Base-by-base conservation (phyloP, 2,113 vertebrate genomes). In the Myrmecophaga tridactyla region DNA sequence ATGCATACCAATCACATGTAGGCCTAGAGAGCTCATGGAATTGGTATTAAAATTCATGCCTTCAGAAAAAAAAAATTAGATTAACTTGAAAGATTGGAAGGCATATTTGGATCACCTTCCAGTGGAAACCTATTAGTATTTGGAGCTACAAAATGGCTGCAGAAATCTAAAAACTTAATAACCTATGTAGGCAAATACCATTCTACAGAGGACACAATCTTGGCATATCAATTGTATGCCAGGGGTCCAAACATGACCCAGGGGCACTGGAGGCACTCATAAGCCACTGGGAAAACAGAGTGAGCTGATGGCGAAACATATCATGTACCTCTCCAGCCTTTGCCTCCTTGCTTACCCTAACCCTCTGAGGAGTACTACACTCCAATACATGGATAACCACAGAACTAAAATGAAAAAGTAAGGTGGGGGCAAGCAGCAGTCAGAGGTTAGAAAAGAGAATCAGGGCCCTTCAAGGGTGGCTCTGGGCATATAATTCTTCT, bases 141-240 rank as follows among this genome's bases (percentile, higher is more conserved):
- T 89, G 63, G 51, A 36, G 36, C 67, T 86, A 83, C 36, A 67
- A 87, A 95, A 97, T 89, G 39, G 29, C 48, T 86, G 5, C 60
- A 92, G 58, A 89, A 72, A 95, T 80, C 58, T 86, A 60, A 96
- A 95, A 92, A 23, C n/a, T 63, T 87, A 92, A 78, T 81, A 90
- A 72, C 23, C 41, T 85, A 23, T 9, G 18, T 75, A n/a, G 46
- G 75, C 36, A 95, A 96, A 92, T 86, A 48, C 17, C 62, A 67
- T 91, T 82, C 25, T 83, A 60, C 15, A 84, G 60, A 73, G 29
- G 34, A 36, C 88, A 78, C 7, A 65, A 86, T 80, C 62, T 56
- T 41, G 53, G 21, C 20, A n/a, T 67, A 53, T 39, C 39, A 67
- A 17, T 80, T 60, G 88, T 46, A 95, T 7, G 27, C n/a, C n/a